Base-by-base conservation (phyloP, 1,140 invertebrate species). In the Tribolium castaneum region DNA sequence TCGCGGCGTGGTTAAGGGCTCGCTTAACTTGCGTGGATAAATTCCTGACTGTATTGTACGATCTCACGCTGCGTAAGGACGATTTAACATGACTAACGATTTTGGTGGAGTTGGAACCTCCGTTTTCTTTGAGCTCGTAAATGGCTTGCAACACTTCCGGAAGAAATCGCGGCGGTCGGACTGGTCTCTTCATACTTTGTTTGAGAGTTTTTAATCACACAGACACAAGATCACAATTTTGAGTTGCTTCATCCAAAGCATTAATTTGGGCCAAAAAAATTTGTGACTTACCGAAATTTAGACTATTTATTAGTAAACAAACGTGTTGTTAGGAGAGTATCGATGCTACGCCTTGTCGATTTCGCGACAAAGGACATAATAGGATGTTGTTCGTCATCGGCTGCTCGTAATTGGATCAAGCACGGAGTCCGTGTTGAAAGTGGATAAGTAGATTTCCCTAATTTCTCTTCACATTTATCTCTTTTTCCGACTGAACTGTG, bases 1-100 rank as follows among this genome's bases (percentile, higher is more conserved):
- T 83, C 9, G 87, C 84, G 0, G 84, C 87, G 34, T 86, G 81
- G 59, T 86, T 87, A 52, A 88, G 59, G 13, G 87, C 86, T 19
- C 83, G 80, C n/a, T 78, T 83, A 10, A 78, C 84, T 84, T 88
- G 76, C 52, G 80, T 79, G 16, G 74, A 72, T 6, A 81, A 50
- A 51, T 82, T 80, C 25, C 77, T 71, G 3, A 79, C 74, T 30
- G 16, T 25, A 6, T 14, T n/a, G 25, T 30, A 75, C 7, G 49
- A 49, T 5, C 73, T 75, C 7, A 9, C 62, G 12, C 39, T 52
- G 16, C 54, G 59, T 9, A 78, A 34, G 0, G 71, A 16, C 6
- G 59, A 74, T 30, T 80, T 34, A 6, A 82, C 59, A n/a, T 78
- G 79, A 54, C 75, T 76, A 1, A 80, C 39, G 25, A 82, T 82